Conservation (phyloP, 2,797 vertebrate genomes). For the Phataginus tetradactyla region DNA sequence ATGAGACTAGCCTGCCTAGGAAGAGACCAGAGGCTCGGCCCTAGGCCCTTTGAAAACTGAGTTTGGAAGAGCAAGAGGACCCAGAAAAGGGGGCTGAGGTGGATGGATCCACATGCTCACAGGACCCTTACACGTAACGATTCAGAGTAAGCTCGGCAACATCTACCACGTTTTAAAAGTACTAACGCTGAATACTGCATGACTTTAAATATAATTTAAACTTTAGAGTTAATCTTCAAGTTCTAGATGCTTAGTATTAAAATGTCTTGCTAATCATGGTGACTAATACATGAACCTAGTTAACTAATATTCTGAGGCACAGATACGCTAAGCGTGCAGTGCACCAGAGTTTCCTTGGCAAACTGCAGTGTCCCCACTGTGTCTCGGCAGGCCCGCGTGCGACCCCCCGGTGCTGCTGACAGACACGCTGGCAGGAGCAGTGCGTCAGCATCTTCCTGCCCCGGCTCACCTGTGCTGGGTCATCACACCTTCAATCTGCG, state of each 20-base stretch:
- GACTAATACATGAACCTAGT: not conserved
- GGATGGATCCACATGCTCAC: accelerated
- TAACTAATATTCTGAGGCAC: not conserved
- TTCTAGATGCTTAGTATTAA: not conserved
- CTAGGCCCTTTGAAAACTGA: not conserved
- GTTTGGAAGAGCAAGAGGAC: not conserved
- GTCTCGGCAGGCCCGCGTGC: too few relatives aligned
- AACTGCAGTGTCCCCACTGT: too few relatives aligned
- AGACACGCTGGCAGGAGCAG: too few relatives aligned
- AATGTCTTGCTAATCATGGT: not conserved
- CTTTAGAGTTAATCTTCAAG: not conserved
- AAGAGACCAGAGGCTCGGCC: not conserved
- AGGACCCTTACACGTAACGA: not conserved
- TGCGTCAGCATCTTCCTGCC: too few relatives aligned
- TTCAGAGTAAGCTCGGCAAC: not conserved
- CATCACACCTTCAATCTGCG: not conserved
- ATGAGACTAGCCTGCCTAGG: not conserved
- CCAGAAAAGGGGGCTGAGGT: not conserved
- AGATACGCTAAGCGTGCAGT: not conserved
- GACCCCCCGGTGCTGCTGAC: too few relatives aligned
- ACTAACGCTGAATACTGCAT: not conserved
- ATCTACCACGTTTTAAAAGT: not conserved
- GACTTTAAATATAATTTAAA: not conserved
- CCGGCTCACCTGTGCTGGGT: too few relatives aligned
- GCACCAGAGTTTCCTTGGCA: not conserved